Base-by-base conservation (phyloP, 2,888 invertebrate genomes). In the Phortica okadai region DNA sequence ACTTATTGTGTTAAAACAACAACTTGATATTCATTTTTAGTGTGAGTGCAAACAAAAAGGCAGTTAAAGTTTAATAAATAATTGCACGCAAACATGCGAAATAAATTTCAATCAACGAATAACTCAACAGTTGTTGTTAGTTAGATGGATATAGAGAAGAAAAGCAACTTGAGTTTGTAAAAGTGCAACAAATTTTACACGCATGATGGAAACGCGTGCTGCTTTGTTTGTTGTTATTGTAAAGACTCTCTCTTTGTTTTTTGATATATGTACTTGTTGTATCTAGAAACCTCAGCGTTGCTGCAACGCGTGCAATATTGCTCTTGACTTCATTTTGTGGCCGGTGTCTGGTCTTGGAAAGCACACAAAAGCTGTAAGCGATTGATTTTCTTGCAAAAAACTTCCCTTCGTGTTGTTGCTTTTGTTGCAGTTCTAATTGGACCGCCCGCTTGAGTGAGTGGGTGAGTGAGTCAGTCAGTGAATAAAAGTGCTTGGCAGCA, bases 41-140 rank as follows among this genome's bases (percentile, higher is more conserved):
- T n/a, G 44, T 67, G 16, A 67, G 44, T 67, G 67, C 67, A 44
- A 67, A 67, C 67, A 7, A 44, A 64, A 64, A 33, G 64, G 5
- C 6, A 16, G 33, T 25, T 33, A 33, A 64, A 67, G 42, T 44
- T n/a, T 16, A 67, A 67, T 67, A 67, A 67, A n/a, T 44, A 67
- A 67, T 67, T 67, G 41, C 67, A 67, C 44, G 44, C 44, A 42
- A 44, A 67, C 67, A 67, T 67, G 67, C 67, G 42, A 33, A 33
- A 33, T 33, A 5, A 33, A 4, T 33, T 33, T 33, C 33, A 33
- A 33, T 33, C 33, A 33, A 33, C 33, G 33, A 2, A 33, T 33
- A 2, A 33, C 33, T 33, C 33, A 33, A 33, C 33, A 33, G 33
- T 33, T 33, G 33, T 33, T 33, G 33, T 33, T 33, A 33, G 3